Evolutionary conservation across 2,888 invertebrate species (phyloP).

Genomic region (Beris chalybata): DNA sequence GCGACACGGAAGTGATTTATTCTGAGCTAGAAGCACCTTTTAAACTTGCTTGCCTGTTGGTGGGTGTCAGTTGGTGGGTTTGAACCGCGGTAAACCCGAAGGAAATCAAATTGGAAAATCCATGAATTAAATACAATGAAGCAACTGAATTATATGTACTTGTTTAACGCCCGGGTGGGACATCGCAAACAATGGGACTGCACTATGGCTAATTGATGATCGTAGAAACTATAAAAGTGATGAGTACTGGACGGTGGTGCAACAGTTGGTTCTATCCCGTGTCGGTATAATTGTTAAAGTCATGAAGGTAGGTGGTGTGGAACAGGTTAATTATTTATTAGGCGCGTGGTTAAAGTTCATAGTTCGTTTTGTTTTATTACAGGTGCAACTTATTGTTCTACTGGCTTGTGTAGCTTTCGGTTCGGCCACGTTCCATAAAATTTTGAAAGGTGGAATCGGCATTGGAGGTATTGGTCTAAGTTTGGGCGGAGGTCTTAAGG

Average conservation of each 20-base stretch:
- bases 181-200: conserved; percentile 2
- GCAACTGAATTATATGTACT: not conserved
- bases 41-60: no score
- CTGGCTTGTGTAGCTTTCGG: conserved; percentile 12
- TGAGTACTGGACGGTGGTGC: not conserved
- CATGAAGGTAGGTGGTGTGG: conserved; percentile 14
- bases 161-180: not conserved
- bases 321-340: not conserved
- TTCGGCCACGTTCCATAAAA: conserved; percentile 10
- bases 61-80: no score
- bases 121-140: not conserved
- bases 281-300: not conserved
- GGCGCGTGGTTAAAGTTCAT: not conserved
- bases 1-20: no score
- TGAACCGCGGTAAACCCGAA: conserved; percentile 5
- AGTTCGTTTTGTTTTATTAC: not conserved
- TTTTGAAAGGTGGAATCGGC: conserved; percentile 14
- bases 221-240: conserved; percentile 22
- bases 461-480: conserved; percentile 2
- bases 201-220: conserved; percentile 6
- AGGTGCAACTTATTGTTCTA: not conserved
- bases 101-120: conserved; percentile 27
- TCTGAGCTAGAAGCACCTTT: no score
- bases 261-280: conserved; percentile 20
- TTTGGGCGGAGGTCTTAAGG: conserved; percentile 1